Evolutionary conservation across 2,113 vertebrate genomes (phyloP).

Genomic region (Anas platyrhynchos): DNA sequence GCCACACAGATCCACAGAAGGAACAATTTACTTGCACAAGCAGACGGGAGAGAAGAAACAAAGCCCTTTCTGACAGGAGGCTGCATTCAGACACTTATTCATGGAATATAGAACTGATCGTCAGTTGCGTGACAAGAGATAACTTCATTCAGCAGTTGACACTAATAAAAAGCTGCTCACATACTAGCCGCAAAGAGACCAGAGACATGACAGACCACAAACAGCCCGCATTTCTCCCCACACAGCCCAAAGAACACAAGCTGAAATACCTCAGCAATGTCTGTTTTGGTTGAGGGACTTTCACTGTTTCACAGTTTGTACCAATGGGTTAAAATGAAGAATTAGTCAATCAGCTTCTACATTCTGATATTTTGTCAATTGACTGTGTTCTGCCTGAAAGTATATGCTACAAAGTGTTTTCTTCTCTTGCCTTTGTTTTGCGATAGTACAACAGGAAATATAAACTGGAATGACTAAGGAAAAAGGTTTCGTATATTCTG

Average conservation of each 20-base stretch:
- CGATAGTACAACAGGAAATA: not conserved
- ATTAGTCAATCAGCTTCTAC: not conserved
- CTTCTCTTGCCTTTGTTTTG: not conserved
- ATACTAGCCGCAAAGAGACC: not conserved
- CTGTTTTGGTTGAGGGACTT: not conserved
- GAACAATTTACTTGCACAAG: slow-evolving; percentile 37
- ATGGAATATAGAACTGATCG: not conserved
- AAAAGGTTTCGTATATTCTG: not conserved
- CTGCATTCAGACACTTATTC: not conserved
- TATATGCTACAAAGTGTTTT: not conserved
- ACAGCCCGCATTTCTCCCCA: not conserved
- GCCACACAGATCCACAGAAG: not conserved
- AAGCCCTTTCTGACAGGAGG: not conserved
- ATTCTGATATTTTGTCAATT: not conserved
- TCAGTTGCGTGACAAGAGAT: not conserved
- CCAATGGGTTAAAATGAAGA: not conserved
- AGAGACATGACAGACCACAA: not conserved
- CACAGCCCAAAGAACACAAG: not conserved
- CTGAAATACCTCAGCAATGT: not conserved
- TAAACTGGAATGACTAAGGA: not conserved
- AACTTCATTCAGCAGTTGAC: not conserved
- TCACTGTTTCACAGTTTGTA: not conserved
- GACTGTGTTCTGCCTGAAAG: slow-evolving; percentile 15
- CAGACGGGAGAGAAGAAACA: slow-evolving; percentile 16
- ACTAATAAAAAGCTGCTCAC: slow-evolving; percentile 17